These are phyloP conservation scores for Pseudomyrmex concolor DNA, from an alignment of 1,140 invertebrate species.

Conservation along the genomic window DNA sequence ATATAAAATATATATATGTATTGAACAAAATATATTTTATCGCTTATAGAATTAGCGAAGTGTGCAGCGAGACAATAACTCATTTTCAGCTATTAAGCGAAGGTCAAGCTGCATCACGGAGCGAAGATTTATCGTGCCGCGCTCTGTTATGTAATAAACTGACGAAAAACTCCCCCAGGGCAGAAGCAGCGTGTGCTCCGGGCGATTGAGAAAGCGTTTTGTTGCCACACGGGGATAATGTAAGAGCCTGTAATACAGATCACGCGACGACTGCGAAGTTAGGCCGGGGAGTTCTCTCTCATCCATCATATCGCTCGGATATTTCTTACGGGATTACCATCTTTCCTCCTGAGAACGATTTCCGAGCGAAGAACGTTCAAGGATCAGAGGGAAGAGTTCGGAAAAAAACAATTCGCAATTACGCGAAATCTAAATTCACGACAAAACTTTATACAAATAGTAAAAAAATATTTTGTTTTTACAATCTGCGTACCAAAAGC, in stretches of 20 bases:
- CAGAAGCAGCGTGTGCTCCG: constrained; percentile 35
- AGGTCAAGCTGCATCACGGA: constrained; percentile 10
- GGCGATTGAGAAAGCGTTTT: constrained; percentile 39
- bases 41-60: too few relatives aligned
- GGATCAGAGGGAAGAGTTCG: neutral
- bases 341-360: neutral
- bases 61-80: constrained; percentile 7
- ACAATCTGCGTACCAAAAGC: too few relatives aligned
- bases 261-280: constrained; percentile 36
- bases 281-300: constrained; percentile 25
- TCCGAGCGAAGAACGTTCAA: neutral
- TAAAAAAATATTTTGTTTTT: too few relatives aligned
- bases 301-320: constrained; percentile 27
- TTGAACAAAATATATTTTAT: too few relatives aligned
- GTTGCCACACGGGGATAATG: constrained; percentile 36
- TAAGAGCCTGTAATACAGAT: constrained; percentile 16
- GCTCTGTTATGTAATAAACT: constrained; percentile 24
- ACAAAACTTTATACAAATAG: too few relatives aligned
- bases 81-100: constrained; percentile 36
- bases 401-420: neutral
- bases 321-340: constrained; percentile 23
- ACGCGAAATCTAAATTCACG: too few relatives aligned
- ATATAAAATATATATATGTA: too few relatives aligned
- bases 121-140: constrained; percentile 38
- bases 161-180: constrained; percentile 12